Conservation (phyloP, 2,888 invertebrate genomes). For the Callimorpha dominula region DNA sequence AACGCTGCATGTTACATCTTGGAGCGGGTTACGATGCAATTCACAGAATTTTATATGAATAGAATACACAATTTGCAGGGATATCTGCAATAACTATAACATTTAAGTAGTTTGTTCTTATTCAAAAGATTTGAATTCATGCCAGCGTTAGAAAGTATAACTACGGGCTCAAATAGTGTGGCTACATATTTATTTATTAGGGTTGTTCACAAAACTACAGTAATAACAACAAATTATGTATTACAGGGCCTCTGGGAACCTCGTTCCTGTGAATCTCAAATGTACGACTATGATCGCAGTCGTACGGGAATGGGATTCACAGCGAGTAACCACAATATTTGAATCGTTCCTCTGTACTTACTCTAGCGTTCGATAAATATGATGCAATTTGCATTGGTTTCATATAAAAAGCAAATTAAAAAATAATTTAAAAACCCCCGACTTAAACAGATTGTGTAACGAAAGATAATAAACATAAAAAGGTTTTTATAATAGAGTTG, state of each 20-base stretch:
- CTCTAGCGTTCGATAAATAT: not conserved
- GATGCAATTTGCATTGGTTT: not conserved
- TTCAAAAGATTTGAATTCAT: conserved; percentile 39
- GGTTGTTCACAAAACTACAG: conserved; percentile 26
- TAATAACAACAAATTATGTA: conserved; percentile 25
- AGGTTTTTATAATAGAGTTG: too few species aligned
- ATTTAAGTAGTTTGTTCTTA: conserved; percentile 37
- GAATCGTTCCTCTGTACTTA: not conserved
- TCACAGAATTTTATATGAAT: conserved; percentile 40
- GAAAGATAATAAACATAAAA: too few species aligned
- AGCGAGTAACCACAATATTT: conserved; percentile 1
- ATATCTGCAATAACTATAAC: conserved; percentile 33
- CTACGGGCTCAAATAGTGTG: conserved; percentile 19
- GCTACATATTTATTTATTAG: conserved; percentile 25
- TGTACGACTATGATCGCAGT: conserved; percentile 16
- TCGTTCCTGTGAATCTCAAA: conserved; percentile 17
- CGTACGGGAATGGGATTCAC: conserved; percentile 3
- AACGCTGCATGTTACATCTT: conserved; percentile 41
- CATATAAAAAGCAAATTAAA: too few species aligned
- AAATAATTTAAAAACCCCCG: too few species aligned
- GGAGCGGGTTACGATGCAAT: conserved; percentile 39
- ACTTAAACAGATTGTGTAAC: too few species aligned
- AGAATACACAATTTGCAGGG: conserved; percentile 35
- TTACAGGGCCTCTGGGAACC: conserved; percentile 18
- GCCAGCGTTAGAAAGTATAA: conserved; percentile 39